Evolutionary conservation across 2,888 invertebrate genomes (phyloP), one percentile per base, ranked within the genome.

Genomic region (Anoncus sp.): DNA sequence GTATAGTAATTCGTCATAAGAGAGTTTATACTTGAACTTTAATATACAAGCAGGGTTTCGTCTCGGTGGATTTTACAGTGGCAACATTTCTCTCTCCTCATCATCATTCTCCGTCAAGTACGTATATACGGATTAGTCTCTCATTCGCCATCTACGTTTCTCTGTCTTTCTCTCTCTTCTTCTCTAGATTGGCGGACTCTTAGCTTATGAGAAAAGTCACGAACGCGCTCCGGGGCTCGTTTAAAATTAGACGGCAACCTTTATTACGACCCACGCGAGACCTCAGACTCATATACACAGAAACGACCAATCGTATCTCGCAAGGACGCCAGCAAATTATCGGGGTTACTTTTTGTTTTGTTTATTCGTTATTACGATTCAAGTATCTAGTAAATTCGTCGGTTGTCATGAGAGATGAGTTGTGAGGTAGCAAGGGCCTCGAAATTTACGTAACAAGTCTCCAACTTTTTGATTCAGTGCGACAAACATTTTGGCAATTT

Each of bases 211-310:
- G 74, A 67, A n/a, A 74, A 82, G 80, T 80, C 78, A 75, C 75
- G 80, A 75, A 71, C 55, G 65, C 47, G 69, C 57, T 66, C 31
- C 51, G 57, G 70, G 71, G 24, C 75, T 76, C 80, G 62, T 69
- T 78, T 74, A 66, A 81, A 81, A 76, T 80, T 76, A 80, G 77
- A 76, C 74, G 71, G 57, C 38, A 78, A 80, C 77, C 65, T 78
- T 80, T 67, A 82, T 80, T 76, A 71, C 76, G 57, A 31, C 60
- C 69, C 74, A 69, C 59, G 65, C 59, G 53, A 65, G 70, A 66
- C 38, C 18, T 60, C 24, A 53, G 31, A 45, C 40, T 43, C 49
- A 16, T 18, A 38, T 24, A 40, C 53, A 35, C 14, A 22, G 43
- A 35, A 27, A 62, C 20, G 16, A 40, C 63, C 16, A 24, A 18